These are phyloP conservation scores for Agelaius phoeniceus DNA, from an alignment of 2,113 vertebrate genomes.

Conservation along the genomic window DNA sequence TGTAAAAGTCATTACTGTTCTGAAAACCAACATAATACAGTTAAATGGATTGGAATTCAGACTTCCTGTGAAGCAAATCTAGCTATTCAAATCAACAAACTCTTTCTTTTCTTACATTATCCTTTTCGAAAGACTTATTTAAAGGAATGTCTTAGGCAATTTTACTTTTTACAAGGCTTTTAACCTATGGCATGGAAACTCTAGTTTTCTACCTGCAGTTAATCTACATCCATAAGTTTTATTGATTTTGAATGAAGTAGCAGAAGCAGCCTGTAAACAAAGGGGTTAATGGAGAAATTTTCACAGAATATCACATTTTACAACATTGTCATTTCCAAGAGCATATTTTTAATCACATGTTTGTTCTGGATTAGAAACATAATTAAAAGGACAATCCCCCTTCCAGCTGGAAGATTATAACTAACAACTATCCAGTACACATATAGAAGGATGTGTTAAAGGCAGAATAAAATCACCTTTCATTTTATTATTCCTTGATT, in stretches of 20 bases:
- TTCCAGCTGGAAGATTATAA: not conserved
- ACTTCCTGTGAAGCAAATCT: not conserved
- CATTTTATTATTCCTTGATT: conserved; percentile 15
- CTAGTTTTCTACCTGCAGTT: not conserved
- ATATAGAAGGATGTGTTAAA: not conserved
- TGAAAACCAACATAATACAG: not conserved
- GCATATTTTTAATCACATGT: conserved; percentile 10
- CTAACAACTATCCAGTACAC: not conserved
- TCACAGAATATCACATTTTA: not conserved
- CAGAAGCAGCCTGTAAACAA: not conserved
- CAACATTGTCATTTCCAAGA: not conserved
- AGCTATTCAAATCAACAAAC: not conserved
- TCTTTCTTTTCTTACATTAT: not conserved
- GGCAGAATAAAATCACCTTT: not conserved
- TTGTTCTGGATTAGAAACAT: not conserved
- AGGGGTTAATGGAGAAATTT: conserved; percentile 6
- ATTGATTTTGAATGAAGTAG: conserved; percentile 25
- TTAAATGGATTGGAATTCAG: not conserved
- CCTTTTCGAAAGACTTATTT: not conserved
- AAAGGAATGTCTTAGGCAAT: not conserved
- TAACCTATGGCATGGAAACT: not conserved
- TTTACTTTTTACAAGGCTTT: not conserved
- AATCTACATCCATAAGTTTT: not conserved
- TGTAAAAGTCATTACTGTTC: not conserved
- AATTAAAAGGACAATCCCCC: conserved; percentile 4